phyloP scores from a whole-genome alignment of 2,888 invertebrate genomes.

The Omphaloscelis lunosa region DNA sequence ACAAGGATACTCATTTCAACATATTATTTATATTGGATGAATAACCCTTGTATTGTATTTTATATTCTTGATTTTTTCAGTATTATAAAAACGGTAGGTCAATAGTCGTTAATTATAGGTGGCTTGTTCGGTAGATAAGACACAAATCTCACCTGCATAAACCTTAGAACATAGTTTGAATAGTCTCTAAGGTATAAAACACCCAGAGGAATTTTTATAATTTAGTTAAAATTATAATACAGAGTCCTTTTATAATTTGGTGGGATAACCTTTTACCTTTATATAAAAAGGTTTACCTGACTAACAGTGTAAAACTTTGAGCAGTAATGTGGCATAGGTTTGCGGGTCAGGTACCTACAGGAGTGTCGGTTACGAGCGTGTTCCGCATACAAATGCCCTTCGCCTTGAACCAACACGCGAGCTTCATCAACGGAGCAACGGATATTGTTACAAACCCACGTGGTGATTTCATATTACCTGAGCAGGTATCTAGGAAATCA shows the following conservation, averaged over 20 bases:
- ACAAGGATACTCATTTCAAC: background rate
- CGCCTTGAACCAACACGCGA: constrained; percentile 77
- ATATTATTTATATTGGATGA: background rate
- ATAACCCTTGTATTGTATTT: background rate
- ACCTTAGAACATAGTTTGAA: background rate
- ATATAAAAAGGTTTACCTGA: background rate
- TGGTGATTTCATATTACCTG: constrained; percentile 56
- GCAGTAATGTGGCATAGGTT: constrained; percentile 69
- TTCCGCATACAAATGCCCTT: constrained; percentile 86
- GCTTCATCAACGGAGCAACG: constrained; percentile 61
- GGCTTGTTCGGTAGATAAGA: background rate
- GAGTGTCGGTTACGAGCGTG: constrained; percentile 72
- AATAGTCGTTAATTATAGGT: background rate
- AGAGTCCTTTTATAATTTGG: background rate
- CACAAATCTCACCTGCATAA: background rate
- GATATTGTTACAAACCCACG: constrained; percentile 60
- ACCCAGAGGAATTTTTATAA: background rate
- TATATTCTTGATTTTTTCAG: background rate
- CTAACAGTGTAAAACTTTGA: constrained; percentile 3
- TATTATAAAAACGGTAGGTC: background rate
- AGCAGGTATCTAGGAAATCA: constrained; percentile 23
- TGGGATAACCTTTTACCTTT: background rate
- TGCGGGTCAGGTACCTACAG: constrained; percentile 78
- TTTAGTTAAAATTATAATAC: background rate
- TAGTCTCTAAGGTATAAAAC: background rate